Base-by-base conservation (phyloP, 1,140 invertebrate genomes). In the Drosophila mojavensis region DNA sequence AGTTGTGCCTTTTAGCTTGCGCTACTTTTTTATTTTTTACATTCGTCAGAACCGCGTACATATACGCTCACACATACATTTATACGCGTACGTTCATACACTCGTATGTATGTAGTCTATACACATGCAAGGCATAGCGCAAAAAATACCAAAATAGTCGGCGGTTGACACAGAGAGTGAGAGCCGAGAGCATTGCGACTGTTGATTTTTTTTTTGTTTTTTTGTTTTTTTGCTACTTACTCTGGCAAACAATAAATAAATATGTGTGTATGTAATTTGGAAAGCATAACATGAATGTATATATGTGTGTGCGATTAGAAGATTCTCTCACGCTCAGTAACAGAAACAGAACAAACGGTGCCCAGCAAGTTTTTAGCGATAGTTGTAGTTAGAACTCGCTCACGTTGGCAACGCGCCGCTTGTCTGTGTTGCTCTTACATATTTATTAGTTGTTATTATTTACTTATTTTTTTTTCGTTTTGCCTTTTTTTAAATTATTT, bases 141-240 rank as follows among this genome's bases (percentile, higher is more conserved):
- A 75, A 75, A 75, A 75, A 75, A 75, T 75, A 75, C 60, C 73
- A 75, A 70, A 74, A 74, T 74, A 74, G 71, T 74, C 71, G 65
- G 71, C 71, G 71, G 71, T 74, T 74, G 67, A 75, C 73, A 75
- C 73, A 55, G 73, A 59, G 67, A 64, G 50, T 62, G 51, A 28
- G 72, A 59, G 61, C 10, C 10, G 30, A 71, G 60, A 47, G 67
- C 43, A 45, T 69, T 48, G 36, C 30, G 48, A 51, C 69, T 67
- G 55, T 79, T 75, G 54, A 47, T 65, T 69, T 55, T 71, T 71
- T 41, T 47, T 55, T 41, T 48, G 17, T 55, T 48, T 61, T 68
- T 73, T 45, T 45, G 45, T 63, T 78, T 26, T 30, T 55, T 83
- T 64, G 62, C 47, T 64, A 24, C 63, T 73, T 73, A 41, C 62